Conservation (phyloP, 2,113 vertebrate genomes). For the Mugil cephalus region DNA sequence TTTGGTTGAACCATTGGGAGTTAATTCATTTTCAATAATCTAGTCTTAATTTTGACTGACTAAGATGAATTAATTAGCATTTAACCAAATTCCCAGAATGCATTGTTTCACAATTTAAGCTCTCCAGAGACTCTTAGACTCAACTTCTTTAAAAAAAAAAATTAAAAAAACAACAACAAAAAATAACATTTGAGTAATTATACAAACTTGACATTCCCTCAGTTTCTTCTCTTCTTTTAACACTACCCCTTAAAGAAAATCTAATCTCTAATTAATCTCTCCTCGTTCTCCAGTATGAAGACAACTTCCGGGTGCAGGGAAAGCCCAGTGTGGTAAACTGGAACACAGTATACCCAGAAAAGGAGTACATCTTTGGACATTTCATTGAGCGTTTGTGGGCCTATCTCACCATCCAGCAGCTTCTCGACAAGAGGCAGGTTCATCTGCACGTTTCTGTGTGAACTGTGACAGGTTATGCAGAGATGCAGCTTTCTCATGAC, state of each 20-base stretch:
- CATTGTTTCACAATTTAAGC: neutral
- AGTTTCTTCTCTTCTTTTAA: no score
- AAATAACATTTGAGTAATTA: no score
- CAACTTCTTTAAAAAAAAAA: no score
- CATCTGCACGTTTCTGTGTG: rapidly evolving
- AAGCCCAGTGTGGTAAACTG: conserved; percentile 66
- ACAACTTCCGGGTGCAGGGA: conserved; percentile 68
- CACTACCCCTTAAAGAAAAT: no score
- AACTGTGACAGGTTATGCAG: no score
- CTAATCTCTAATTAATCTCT: no score
- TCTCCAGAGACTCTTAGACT: neutral
- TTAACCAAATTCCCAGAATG: neutral
- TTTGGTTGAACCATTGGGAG: no score
- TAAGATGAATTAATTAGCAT: neutral
- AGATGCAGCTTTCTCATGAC: no score
- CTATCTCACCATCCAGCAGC: conserved; percentile 88
- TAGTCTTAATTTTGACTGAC: no score
- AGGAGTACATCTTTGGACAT: conserved; percentile 87
- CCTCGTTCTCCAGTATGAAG: conserved; percentile 55
- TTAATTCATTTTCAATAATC: no score
- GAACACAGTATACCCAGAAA: conserved; percentile 80
- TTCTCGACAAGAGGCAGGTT: conserved; percentile 84
- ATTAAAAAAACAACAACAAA: no score
- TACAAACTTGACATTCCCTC: no score
- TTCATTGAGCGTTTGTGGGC: conserved; percentile 89